Percentiles rank a stretch among this genome's conserved stretches.
phyloP scores from a whole-genome alignment of 2,888 invertebrate species.

The Pedicia rivosa region DNA sequence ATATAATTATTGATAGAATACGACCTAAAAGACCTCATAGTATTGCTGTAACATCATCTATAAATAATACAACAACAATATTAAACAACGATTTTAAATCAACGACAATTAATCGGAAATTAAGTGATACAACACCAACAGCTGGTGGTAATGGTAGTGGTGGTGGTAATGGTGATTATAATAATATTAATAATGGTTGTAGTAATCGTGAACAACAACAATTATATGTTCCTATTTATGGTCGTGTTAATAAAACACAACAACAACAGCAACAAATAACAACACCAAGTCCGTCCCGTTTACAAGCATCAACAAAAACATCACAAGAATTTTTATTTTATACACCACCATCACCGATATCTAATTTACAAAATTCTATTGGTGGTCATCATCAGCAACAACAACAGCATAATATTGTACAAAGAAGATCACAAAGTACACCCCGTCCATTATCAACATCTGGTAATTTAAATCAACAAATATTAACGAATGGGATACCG shows the following conservation, averaged over 20 bases:
- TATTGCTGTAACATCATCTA: constrained; percentile 34
- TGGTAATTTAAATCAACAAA: constrained; percentile 8
- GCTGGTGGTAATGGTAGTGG: too few relatives aligned
- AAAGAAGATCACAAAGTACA: constrained; percentile 28
- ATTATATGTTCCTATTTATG: constrained; percentile 18
- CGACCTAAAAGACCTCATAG: constrained; percentile 41
- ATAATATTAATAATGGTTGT: too few relatives aligned
- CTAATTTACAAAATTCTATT: background rate
- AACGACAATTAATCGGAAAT: too few relatives aligned
- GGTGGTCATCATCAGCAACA: constrained; percentile 6
- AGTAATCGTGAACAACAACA: constrained; percentile 3
- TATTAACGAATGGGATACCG: constrained; percentile 10
- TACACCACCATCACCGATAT: constrained; percentile 14
- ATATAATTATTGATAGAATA: too few relatives aligned
- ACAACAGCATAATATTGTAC: constrained; percentile 20
- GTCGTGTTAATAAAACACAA: constrained; percentile 15
- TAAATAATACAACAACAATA: constrained; percentile 8
- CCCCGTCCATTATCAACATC: constrained; percentile 17
- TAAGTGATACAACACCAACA: too few relatives aligned
- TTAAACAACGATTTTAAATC: constrained; percentile 11
- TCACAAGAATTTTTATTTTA: constrained; percentile 13
- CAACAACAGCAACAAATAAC: background rate
- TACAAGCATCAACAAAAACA: background rate
- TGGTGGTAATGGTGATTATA: too few relatives aligned
- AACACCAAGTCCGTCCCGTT: background rate